phyloP scores from a whole-genome alignment of 2,888 invertebrate species.

The Chymomyza fuscimana region DNA sequence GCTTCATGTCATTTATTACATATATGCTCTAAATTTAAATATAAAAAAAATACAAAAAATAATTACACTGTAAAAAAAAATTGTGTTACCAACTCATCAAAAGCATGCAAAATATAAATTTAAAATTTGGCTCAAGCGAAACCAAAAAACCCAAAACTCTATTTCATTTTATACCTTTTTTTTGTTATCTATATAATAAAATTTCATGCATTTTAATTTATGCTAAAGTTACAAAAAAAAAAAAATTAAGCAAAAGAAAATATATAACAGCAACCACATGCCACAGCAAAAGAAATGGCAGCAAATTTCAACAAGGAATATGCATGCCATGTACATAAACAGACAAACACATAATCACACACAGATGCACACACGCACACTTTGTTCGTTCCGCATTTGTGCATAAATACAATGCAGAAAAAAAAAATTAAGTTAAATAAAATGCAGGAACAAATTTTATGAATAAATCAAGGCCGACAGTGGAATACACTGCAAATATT shows the following conservation, averaged over 20 bases:
- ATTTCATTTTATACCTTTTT: background rate
- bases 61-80: too few species aligned
- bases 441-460: constrained; percentile 5
- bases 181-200: constrained; percentile 15
- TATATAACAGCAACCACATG: constrained; percentile 3
- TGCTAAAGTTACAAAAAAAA: constrained; percentile 22
- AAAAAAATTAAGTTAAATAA: constrained; percentile 4
- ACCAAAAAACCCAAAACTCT: background rate
- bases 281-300: background rate
- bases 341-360: background rate
- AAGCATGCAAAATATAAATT: background rate
- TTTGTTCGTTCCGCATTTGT: constrained; percentile 64
- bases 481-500: too few species aligned
- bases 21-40: too few species aligned
- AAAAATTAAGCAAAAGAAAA: background rate
- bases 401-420: constrained; percentile 61
- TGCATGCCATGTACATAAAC: background rate
- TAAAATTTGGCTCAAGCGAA: background rate
- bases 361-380: constrained; percentile 5
- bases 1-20: too few species aligned
- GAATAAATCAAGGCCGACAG: background rate
- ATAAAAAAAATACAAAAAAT: too few species aligned
- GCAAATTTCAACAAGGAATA: background rate
- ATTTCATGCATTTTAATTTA: constrained; percentile 48
- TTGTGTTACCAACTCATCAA: background rate